Evolutionary conservation across 2,113 vertebrate species (phyloP).

Genomic region (Turdus rufiventris): DNA sequence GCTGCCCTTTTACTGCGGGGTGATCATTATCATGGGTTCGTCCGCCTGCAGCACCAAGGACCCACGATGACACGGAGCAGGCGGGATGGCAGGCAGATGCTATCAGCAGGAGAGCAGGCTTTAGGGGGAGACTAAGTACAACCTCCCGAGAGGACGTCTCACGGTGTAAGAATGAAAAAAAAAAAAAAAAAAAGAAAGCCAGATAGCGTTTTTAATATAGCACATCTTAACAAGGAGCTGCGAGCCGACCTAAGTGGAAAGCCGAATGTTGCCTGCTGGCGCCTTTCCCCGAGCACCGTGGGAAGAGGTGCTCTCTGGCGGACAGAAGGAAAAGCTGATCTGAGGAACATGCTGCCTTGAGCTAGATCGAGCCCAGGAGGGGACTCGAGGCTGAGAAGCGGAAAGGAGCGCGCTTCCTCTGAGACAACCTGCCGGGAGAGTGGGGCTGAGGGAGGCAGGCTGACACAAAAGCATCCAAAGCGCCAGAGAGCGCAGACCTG

Average conservation of each 20-base stretch:
- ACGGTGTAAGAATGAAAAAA: accelerated
- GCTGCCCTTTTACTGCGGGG: neutral
- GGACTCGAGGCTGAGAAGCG: neutral
- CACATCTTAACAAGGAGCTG: neutral
- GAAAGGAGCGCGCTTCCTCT: neutral
- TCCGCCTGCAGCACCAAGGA: neutral
- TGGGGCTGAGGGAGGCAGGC: neutral
- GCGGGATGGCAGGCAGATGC: neutral
- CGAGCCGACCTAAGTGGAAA: neutral
- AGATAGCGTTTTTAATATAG: neutral
- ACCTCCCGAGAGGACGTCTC: neutral
- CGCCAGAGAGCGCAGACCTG: accelerated
- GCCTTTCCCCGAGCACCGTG: neutral
- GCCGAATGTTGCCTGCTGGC: neutral
- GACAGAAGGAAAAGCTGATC: neutral
- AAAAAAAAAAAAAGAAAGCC: neutral
- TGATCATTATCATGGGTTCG: neutral
- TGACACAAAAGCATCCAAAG: neutral
- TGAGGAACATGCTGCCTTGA: neutral
- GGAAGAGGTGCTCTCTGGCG: neutral
- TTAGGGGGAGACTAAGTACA: neutral
- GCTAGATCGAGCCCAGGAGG: neutral
- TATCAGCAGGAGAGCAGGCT: neutral
- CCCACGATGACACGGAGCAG: too few relatives aligned
- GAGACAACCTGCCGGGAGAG: neutral